phyloP scores from a whole-genome alignment of 2,888 invertebrate genomes.

The Laspeyria flexula region DNA sequence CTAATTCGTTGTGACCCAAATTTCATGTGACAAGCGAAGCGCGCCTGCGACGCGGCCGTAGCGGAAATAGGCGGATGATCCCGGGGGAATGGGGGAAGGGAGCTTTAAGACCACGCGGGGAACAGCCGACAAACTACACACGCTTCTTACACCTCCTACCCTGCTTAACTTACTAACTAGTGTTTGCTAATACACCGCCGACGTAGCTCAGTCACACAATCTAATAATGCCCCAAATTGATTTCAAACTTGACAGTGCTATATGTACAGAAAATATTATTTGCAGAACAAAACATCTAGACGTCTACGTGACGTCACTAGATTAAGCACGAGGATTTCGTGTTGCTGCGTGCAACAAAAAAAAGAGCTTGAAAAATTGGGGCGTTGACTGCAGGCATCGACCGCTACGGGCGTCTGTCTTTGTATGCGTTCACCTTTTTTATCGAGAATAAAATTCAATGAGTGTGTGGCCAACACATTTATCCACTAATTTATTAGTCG shows the following conservation, averaged over 20 bases:
- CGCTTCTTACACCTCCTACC: conserved; percentile 33
- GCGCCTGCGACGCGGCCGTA: conserved; percentile 49
- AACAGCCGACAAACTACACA: conserved; percentile 45
- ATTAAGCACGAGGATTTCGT: conserved; percentile 1
- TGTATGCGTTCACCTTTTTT: conserved; percentile 1
- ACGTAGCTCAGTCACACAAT: not conserved
- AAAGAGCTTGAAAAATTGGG: conserved; percentile 4
- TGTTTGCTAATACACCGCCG: conserved; percentile 32
- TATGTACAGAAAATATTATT: conserved; percentile 10
- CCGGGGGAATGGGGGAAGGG: conserved; percentile 59
- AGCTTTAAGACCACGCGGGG: conserved; percentile 65
- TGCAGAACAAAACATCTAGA: conserved; percentile 9
- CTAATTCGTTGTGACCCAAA: conserved; percentile 78
- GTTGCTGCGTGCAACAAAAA: not conserved
- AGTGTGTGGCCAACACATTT: not conserved
- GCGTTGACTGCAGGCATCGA: conserved; percentile 1
- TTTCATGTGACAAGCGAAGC: conserved; percentile 68
- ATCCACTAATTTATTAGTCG: not conserved
- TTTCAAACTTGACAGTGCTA: conserved; percentile 1
- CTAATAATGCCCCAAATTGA: conserved; percentile 13
- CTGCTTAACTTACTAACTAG: conserved; percentile 35
- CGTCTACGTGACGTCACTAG: not conserved
- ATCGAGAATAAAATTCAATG: not conserved
- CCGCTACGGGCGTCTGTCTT: not conserved
- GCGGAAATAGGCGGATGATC: conserved; percentile 71